phyloP scores from a whole-genome alignment of 2,888 invertebrate species.

The Cantharis lateralis region DNA sequence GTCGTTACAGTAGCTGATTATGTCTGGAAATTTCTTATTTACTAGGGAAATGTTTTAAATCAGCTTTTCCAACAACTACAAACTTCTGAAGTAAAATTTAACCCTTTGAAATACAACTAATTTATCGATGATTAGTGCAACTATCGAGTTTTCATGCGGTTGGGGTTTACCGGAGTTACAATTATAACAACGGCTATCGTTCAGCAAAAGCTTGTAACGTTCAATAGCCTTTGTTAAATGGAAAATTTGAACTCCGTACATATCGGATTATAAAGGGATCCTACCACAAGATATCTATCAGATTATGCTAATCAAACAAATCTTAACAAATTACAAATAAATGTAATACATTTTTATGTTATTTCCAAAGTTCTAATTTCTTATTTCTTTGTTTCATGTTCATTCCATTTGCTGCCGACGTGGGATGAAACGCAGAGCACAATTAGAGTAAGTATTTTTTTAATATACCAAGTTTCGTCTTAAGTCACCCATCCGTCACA shows the following conservation, averaged over 20 bases:
- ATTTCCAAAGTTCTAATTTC: conserved; percentile 6
- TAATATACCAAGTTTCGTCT: not conserved
- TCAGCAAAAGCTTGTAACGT: not conserved
- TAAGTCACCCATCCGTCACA: not conserved
- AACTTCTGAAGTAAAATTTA: not conserved
- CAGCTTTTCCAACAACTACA: too few relatives aligned
- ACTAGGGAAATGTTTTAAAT: not conserved
- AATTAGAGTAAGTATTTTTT: conserved; percentile 65
- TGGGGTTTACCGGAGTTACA: not conserved
- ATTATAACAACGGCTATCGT: not conserved
- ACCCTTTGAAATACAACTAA: not conserved
- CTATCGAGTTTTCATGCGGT: not conserved
- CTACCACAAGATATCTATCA: not conserved
- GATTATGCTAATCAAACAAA: not conserved
- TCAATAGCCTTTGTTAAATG: not conserved
- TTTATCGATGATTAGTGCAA: not conserved
- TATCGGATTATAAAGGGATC: not conserved
- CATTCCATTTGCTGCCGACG: conserved; percentile 18
- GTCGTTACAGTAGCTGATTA: not conserved
- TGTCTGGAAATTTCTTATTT: not conserved
- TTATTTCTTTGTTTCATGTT: conserved; percentile 48
- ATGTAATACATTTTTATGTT: too few relatives aligned
- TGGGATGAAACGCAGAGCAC: conserved; percentile 57
- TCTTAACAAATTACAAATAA: too few relatives aligned
- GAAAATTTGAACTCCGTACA: not conserved